Conservation (phyloP, 2,113 vertebrate species). For the Elaphurus davidianus region DNA sequence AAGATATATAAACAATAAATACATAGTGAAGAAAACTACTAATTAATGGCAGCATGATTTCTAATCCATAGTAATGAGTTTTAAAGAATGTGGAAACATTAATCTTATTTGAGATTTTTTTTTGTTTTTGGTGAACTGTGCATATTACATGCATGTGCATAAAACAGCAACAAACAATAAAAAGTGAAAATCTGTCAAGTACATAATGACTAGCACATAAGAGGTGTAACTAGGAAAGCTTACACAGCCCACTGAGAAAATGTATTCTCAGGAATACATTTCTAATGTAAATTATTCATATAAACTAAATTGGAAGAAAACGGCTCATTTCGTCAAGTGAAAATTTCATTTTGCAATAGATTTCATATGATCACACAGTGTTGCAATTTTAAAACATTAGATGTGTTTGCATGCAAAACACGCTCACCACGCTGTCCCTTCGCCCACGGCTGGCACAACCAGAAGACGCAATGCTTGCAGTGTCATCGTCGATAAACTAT, state of each 20-base stretch:
- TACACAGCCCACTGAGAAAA: not conserved
- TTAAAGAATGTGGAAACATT: not conserved
- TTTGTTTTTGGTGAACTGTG: not conserved
- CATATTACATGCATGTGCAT: not conserved
- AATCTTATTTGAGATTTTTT: not conserved
- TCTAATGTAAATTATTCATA: not conserved
- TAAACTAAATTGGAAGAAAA: not conserved
- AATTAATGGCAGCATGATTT: not conserved
- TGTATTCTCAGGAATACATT: not conserved
- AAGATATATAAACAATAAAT: not conserved
- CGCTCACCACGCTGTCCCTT: conserved; percentile 91
- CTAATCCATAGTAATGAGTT: not conserved
- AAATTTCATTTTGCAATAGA: not conserved
- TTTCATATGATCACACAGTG: not conserved
- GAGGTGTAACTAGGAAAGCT: not conserved
- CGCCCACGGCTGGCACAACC: conserved; percentile 79
- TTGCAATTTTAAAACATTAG: not conserved
- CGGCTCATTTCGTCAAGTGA: not conserved
- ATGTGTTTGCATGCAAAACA: conserved; percentile 51
- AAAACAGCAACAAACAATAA: not conserved
- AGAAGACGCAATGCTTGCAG: conserved; percentile 85
- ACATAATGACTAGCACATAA: not conserved
- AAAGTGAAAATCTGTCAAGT: conserved; percentile 1
- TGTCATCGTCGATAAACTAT: conserved; percentile 88
- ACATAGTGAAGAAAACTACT: not conserved